These are phyloP conservation scores for Apamea anceps DNA, from an alignment of 2,888 invertebrate genomes.

Conservation along the genomic window DNA sequence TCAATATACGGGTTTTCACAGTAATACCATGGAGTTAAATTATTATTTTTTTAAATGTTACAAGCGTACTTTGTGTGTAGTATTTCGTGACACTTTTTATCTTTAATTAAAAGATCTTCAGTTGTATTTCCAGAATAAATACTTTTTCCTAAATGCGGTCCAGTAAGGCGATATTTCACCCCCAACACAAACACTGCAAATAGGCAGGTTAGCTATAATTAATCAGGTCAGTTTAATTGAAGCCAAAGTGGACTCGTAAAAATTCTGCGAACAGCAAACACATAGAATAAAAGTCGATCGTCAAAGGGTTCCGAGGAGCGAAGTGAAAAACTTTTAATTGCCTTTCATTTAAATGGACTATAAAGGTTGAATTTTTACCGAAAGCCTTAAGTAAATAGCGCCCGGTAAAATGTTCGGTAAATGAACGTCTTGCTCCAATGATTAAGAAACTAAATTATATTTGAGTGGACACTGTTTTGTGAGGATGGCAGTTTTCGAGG, in stretches of 20 bases:
- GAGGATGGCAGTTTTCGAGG: conserved; percentile 25
- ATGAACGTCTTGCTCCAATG: conserved; percentile 55
- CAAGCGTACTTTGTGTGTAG: background rate
- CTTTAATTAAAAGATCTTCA: background rate
- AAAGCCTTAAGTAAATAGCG: conserved; percentile 60
- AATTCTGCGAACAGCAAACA: conserved; percentile 52
- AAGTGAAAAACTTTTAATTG: conserved; percentile 71
- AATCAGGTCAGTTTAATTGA: conserved; percentile 61
- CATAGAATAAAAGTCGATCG: conserved; percentile 62
- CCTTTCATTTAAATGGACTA: conserved; percentile 62
- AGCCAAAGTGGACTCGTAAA: conserved; percentile 50
- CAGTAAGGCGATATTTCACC: background rate
- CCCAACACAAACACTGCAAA: conserved; percentile 18
- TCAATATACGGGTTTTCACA: background rate
- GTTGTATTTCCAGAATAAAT: background rate
- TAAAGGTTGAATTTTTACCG: conserved; percentile 61
- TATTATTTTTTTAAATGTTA: background rate
- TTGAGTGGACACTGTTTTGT: conserved; percentile 44
- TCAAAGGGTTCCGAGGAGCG: conserved; percentile 63
- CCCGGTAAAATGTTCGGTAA: conserved; percentile 52
- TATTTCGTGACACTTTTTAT: background rate
- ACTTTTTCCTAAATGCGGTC: background rate
- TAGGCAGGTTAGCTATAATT: conserved; percentile 47
- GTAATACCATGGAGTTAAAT: background rate
- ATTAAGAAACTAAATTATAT: conserved; percentile 58